Evolutionary conservation across 2,797 vertebrate genomes (phyloP), one percentile per base, ranked within the genome.

Genomic region (Miichthys miiuy): DNA sequence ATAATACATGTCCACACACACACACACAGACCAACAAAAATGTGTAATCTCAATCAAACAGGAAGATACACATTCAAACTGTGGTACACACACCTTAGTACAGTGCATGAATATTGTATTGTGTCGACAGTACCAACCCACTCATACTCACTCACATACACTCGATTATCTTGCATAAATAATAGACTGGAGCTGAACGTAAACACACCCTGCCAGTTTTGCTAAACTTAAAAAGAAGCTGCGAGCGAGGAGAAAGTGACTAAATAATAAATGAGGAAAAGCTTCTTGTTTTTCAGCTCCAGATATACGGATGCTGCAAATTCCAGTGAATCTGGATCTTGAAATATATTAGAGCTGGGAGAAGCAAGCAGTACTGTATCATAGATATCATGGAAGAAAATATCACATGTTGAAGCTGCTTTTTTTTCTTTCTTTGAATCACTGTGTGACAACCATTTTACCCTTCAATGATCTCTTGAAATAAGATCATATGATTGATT

Each of bases 191-290:
- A 74, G 48, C 42, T 60, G 80, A 82, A 68, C 41, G 69, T 79
- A 80, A 81, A 83, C 86, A 81, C 64, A 41, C 21, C 34, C 41
- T 72, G 68, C 63, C 82, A 77, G 78, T 81, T 88, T 81, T 61
- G 54, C 77, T 79, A 42, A 84, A 89, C 68, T 74, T 85, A 60
- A 67, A 82, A 76, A 82, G 69, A 56, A 57, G 72, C 74, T 58
- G 61, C 5, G 6, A 65, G 72, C 13, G n/a, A 58, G 11, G 18
- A 80, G 68, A 77, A 38, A 48, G 44, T 0, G 16, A 27, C 69
- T 90, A 65, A 86, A 81, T 88, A 88, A 88, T 88, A 27, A 68
- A 87, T 82, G 79, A 86, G 63, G 27, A 61, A 68, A 64, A 58
- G 76, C 38, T 57, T 64, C 75, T 70, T 77, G 61, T 66, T 75